phyloP scores from a whole-genome alignment of 2,113 vertebrate genomes.

The Protomyctophum bolini region DNA sequence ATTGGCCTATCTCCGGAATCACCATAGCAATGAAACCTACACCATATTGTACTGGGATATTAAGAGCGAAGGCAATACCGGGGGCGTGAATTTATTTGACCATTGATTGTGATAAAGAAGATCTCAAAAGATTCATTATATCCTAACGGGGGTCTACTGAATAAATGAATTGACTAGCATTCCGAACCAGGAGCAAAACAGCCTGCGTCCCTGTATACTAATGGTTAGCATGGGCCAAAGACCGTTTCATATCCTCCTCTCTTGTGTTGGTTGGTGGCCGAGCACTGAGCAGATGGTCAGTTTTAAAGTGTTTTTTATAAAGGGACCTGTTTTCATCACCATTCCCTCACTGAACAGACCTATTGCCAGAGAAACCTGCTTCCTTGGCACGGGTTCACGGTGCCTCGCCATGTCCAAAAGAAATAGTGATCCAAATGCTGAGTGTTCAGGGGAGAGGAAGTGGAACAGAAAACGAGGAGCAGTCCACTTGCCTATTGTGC shows the following conservation, averaged over 20 bases:
- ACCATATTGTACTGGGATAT: not conserved
- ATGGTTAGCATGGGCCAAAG: not conserved
- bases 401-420: no score
- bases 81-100: not conserved
- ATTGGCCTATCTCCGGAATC: constrained; percentile 53
- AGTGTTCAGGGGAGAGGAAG: no score
- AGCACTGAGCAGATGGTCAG: constrained; percentile 58
- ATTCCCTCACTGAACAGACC: constrained; percentile 44
- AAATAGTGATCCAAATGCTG: no score
- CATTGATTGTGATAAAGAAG: not conserved
- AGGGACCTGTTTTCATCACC: constrained; percentile 56
- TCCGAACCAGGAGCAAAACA: not conserved
- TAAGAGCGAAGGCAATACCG: not conserved
- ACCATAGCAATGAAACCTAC: constrained; percentile 46
- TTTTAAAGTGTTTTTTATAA: constrained; percentile 65
- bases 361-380: constrained; percentile 49
- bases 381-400: constrained; percentile 8
- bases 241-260: constrained; percentile 44
- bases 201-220: not conserved
- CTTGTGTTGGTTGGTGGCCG: constrained; percentile 26
- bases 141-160: not conserved
- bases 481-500: no score
- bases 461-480: no score
- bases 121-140: not conserved
- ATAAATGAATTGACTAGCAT: not conserved